These are phyloP conservation scores for Acanthosepion esculentum DNA, from an alignment of 2,888 invertebrate genomes.

Conservation along the genomic window DNA sequence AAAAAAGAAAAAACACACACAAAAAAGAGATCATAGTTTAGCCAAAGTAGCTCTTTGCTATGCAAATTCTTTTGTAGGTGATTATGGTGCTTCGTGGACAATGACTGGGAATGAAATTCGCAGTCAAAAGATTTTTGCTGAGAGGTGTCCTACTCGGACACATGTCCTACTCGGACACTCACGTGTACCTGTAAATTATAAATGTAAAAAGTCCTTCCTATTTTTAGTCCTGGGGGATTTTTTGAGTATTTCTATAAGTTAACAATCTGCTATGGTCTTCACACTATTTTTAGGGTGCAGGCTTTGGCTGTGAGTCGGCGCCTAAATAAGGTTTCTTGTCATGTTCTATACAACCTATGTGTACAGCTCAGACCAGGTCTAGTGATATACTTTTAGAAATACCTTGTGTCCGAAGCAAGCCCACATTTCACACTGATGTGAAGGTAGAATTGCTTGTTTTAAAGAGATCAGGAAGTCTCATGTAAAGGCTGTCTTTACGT, in stretches of 20 bases:
- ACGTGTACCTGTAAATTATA: conserved; percentile 2
- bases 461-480: conserved; percentile 24
- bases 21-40: conserved; percentile 25
- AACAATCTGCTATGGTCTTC: conserved; percentile 37
- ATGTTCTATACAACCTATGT: conserved; percentile 42
- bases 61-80: conserved; percentile 49
- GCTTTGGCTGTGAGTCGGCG: conserved; percentile 43
- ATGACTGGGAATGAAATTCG: conserved; percentile 47
- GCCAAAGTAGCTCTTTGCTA: conserved; percentile 48
- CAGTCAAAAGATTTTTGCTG: conserved; percentile 40
- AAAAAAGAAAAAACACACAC: too few relatives aligned
- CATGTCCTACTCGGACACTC: conserved; percentile 38
- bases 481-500: conserved; percentile 44
- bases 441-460: conserved; percentile 41
- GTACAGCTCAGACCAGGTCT: conserved; percentile 43
- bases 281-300: conserved; percentile 43
- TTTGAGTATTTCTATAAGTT: conserved; percentile 43
- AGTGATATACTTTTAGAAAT: conserved; percentile 41
- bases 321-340: conserved; percentile 42
- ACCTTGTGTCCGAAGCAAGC: conserved; percentile 46
- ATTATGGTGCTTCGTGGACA: conserved; percentile 48
- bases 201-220: conserved; percentile 42
- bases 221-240: conserved; percentile 47
- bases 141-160: conserved; percentile 36
- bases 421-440: conserved; percentile 44